Evolutionary conservation across 1,140 invertebrate species (phyloP), one percentile per base, ranked within the genome.

Genomic region (Drosophila dunni): DNA sequence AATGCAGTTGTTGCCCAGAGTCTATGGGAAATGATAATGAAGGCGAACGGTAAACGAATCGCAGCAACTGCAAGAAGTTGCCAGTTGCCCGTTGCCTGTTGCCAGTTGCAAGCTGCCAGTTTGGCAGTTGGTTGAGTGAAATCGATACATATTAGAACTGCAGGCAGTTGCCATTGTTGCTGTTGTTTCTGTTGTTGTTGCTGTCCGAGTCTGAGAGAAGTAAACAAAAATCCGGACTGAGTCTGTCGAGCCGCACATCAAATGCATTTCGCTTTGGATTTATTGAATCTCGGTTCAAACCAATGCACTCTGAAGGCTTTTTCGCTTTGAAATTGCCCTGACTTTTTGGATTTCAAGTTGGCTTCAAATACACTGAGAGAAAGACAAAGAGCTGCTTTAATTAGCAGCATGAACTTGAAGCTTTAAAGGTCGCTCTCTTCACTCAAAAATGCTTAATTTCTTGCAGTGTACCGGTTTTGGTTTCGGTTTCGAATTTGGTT

Each of bases 21-120:
- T 64, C 51, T 44, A 48, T 54, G 70, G 40, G 46, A 74, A 84
- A 89, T 89, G 84, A 89, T 89, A 89, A 89, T 89, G 80, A 89
- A 89, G 80, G 73, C 84, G 56, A 89, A 89, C 83, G 83, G 84
- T 89, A 89, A 86, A 58, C 54, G 13, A 78, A 9, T 42, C 3
- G 60, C 17, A 67, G 63, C 68, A 69, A 77, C 71, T 75, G 75
- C 74, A 79, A 73, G 68, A 79, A 75, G 54, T 56, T 38, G 63
- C 44, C 17, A n/a, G 56, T 53, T 73, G 54, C 53, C 15, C 15
- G 51, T 51, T 60, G 66, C 62, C 13, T 4, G 56, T 53, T 73
- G 54, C 53, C 15, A 15, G 51, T 51, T 57, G 53, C 38, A 29
- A 50, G 62, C 64, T 60, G 66, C 62, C 13, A 29, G 24, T 29